Evolutionary conservation across 2,113 vertebrate genomes (phyloP).

Genomic region (Ceyx cyanopectus): DNA sequence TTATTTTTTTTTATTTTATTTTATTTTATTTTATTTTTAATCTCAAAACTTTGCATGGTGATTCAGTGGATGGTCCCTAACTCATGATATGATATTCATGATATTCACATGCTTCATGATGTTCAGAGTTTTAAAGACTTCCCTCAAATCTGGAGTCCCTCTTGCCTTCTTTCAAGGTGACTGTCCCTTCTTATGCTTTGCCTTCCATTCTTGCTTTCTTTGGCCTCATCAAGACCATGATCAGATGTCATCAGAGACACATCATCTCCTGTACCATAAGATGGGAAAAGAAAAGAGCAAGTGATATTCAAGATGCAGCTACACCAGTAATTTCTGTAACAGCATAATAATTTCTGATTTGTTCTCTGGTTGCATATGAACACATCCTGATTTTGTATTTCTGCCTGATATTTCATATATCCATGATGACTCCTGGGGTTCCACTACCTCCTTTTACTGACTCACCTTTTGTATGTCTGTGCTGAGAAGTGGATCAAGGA

Average conservation of each 20-base stretch:
- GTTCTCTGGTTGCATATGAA: background rate
- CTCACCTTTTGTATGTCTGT: background rate
- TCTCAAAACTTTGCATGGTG: background rate
- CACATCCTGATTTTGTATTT: background rate
- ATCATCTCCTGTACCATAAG: background rate
- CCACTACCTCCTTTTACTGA: background rate
- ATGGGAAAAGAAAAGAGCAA: background rate
- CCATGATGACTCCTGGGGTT: background rate
- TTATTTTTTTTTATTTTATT: background rate
- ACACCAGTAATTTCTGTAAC: background rate
- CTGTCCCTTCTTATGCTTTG: background rate
- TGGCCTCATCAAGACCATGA: background rate
- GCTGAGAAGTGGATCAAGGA: background rate
- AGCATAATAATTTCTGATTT: background rate
- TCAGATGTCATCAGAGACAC: background rate
- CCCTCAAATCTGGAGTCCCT: background rate
- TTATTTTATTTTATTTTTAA: background rate
- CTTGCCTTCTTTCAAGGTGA: background rate
- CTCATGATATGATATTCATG: background rate
- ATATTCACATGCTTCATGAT: background rate
- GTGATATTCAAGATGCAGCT: background rate
- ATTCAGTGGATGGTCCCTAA: background rate
- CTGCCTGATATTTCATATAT: background rate
- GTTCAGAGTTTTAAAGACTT: background rate
- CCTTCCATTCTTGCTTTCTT: background rate